Evolutionary conservation across 2,888 invertebrate genomes (phyloP).

Genomic region (Caenorhabditis sp.): DNA sequence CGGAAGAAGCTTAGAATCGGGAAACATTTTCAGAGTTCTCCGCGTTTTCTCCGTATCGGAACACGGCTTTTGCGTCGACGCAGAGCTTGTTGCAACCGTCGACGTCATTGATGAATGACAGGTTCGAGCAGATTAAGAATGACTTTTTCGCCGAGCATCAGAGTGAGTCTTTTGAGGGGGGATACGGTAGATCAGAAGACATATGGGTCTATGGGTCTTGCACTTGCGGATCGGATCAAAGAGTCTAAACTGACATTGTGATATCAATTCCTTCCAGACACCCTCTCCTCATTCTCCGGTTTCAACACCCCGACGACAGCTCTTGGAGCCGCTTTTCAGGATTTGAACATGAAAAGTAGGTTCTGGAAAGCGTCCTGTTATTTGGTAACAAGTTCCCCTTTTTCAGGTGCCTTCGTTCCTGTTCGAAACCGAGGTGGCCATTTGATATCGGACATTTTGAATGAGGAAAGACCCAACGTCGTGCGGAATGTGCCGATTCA

Average conservation of each 20-base stretch:
- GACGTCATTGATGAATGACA: conserved; percentile 42
- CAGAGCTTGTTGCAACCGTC: conserved; percentile 65
- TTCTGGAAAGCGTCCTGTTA: too few species aligned
- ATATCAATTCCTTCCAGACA: conserved; percentile 36
- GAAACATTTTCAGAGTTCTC: conserved; percentile 36
- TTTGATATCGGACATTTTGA: conserved; percentile 44
- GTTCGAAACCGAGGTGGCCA: conserved; percentile 35
- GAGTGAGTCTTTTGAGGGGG: conserved; percentile 40
- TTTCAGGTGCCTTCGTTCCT: conserved; percentile 64
- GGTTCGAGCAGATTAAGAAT: conserved; percentile 63
- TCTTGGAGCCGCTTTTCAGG: conserved; percentile 70
- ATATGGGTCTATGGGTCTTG: not conserved
- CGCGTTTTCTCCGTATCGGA: conserved; percentile 69
- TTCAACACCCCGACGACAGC: conserved; percentile 75
- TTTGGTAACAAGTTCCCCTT: not conserved
- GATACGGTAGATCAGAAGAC: too few species aligned
- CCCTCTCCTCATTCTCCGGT: conserved; percentile 67
- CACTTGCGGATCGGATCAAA: too few species aligned
- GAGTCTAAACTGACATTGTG: too few species aligned
- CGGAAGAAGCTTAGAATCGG: not conserved
- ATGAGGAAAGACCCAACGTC: conserved; percentile 32
- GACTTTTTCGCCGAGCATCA: conserved; percentile 59
- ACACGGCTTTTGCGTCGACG: conserved; percentile 53
- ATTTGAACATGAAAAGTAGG: conserved; percentile 69
- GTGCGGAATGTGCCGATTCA: conserved; percentile 57